These are phyloP conservation scores for Heptranchias perlo DNA, from an alignment of 2,113 vertebrate species.

Conservation along the genomic window DNA sequence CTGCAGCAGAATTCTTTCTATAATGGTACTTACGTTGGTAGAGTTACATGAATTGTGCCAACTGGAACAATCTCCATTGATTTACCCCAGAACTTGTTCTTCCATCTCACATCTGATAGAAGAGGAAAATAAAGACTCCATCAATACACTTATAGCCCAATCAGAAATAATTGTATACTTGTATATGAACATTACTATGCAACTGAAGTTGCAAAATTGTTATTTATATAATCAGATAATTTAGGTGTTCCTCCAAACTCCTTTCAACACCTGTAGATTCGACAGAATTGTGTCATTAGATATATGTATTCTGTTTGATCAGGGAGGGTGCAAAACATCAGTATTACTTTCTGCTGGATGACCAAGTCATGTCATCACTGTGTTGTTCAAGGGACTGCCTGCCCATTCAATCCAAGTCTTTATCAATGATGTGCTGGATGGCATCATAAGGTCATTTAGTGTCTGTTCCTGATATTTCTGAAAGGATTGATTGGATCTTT, in stretches of 20 bases:
- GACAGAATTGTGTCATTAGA: neutral
- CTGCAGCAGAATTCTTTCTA: neutral
- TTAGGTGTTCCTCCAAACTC: neutral
- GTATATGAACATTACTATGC: neutral
- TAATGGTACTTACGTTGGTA: conserved; percentile 71
- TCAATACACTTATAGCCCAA: neutral
- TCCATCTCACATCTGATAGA: conserved; percentile 88
- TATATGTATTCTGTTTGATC: neutral
- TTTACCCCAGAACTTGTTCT: conserved; percentile 99
- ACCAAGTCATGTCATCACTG: neutral
- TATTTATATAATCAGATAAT: neutral
- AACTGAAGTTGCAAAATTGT: neutral
- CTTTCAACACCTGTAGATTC: neutral
- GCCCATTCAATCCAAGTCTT: neutral
- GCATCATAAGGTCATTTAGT: neutral
- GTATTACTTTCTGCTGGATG: neutral
- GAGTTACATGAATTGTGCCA: conserved; percentile 79
- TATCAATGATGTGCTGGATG: neutral
- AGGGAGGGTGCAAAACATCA: neutral
- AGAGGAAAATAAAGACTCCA: neutral
- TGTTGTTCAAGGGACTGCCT: neutral
- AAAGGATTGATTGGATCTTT: neutral
- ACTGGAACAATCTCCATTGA: conserved; percentile 98
- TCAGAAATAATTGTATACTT: neutral
- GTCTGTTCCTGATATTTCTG: neutral